phyloP scores from a whole-genome alignment of 2,888 invertebrate genomes.

The Clitarchus hookeri region DNA sequence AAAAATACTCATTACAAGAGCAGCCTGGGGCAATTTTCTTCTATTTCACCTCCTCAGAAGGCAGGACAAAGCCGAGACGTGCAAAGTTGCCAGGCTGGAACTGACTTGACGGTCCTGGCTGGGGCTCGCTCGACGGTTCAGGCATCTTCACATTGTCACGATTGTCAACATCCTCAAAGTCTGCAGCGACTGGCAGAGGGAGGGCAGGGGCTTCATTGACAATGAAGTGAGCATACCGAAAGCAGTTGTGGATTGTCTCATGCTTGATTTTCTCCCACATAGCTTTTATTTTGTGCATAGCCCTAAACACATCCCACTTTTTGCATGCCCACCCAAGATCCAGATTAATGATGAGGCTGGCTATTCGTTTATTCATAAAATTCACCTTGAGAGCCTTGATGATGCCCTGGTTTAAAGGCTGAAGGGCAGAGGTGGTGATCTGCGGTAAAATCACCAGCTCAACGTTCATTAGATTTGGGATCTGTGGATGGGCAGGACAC shows the following conservation, averaged over 20 bases:
- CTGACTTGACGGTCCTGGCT: background rate
- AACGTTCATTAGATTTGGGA: constrained; percentile 26
- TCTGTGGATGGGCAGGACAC: constrained; percentile 26
- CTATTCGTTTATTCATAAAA: background rate
- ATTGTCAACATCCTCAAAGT: background rate
- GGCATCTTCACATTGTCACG: background rate
- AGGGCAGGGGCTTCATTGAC: background rate
- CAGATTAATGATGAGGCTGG: background rate
- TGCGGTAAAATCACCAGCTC: constrained; percentile 29
- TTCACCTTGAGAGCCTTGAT: background rate
- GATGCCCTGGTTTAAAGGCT: constrained; percentile 31
- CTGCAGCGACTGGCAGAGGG: background rate
- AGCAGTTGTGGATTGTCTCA: background rate
- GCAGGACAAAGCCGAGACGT: background rate
- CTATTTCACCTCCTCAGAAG: background rate
- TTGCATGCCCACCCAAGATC: background rate
- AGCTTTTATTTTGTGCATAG: background rate
- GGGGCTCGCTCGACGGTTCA: background rate
- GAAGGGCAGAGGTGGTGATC: constrained; percentile 29
- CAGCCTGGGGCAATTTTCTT: background rate
- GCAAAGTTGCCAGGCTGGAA: background rate
- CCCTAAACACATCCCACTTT: background rate
- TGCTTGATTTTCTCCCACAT: background rate
- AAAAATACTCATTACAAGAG: background rate
- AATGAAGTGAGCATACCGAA: background rate